These are phyloP conservation scores for Aphaenogaster floridana DNA, from an alignment of 1,140 invertebrate genomes.

Conservation along the genomic window DNA sequence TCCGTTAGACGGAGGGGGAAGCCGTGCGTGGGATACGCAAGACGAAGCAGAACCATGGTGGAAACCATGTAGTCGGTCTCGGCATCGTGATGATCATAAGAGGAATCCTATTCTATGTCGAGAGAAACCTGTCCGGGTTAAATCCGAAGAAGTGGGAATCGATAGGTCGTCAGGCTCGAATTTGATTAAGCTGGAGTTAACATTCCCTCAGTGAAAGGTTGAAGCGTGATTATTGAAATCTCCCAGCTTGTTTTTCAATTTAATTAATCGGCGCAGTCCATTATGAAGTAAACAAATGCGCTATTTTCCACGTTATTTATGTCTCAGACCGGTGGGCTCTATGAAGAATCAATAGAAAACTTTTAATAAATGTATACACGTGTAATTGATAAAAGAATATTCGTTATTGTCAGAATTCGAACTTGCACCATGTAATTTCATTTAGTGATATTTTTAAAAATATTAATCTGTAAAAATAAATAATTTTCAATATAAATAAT, in stretches of 20 bases:
- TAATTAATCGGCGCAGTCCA: background rate
- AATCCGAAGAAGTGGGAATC: constrained; percentile 3
- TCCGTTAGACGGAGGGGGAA: constrained; percentile 12
- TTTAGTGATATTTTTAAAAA: background rate
- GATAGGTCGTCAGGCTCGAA: background rate
- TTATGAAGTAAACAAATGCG: background rate
- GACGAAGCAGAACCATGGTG: constrained; percentile 10
- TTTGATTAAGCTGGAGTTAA: background rate
- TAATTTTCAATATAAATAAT: constrained; percentile 3
- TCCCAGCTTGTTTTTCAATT: constrained; percentile 3
- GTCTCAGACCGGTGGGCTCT: background rate
- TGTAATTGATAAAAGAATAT: background rate
- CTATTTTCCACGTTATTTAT: background rate
- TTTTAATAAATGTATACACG: background rate
- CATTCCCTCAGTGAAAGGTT: constrained; percentile 13
- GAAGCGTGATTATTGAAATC: background rate
- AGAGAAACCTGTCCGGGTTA: background rate
- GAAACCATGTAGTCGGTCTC: constrained; percentile 7
- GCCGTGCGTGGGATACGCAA: constrained; percentile 17
- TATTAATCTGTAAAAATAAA: background rate
- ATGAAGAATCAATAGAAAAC: constrained; percentile 16
- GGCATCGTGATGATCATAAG: background rate
- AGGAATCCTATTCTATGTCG: background rate
- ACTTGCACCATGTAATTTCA: background rate
- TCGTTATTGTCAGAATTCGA: background rate